Percentiles rank a stretch among this genome's conserved stretches.
Conservation (phyloP, 2,888 invertebrate genomes). For the Seladonia tumulorum region DNA sequence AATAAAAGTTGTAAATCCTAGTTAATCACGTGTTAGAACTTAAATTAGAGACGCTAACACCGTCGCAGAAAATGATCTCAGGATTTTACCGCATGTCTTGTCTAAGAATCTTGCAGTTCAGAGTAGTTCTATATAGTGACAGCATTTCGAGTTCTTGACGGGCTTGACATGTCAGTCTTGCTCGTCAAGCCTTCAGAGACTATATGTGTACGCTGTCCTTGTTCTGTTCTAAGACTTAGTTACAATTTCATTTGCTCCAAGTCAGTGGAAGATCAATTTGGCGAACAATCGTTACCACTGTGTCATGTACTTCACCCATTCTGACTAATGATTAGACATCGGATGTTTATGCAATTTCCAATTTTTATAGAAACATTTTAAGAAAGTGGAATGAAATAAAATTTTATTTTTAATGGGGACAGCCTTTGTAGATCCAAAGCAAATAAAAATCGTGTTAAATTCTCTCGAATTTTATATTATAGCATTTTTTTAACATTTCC, state of each 20-base stretch:
- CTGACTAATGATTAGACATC: too few species aligned
- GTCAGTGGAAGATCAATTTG: background rate
- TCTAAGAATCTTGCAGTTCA: background rate
- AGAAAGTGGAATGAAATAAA: too few species aligned
- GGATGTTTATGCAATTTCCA: too few species aligned
- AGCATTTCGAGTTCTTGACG: slow-evolving; percentile 55
- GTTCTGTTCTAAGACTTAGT: background rate
- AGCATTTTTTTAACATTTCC: too few species aligned
- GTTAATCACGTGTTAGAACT: background rate
- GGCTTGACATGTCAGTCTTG: slow-evolving; percentile 57
- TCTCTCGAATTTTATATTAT: too few species aligned
- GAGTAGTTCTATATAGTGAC: slow-evolving; percentile 38
- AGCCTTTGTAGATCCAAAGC: too few species aligned
- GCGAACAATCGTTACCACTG: background rate
- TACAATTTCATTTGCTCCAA: background rate
- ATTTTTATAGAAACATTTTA: too few species aligned
- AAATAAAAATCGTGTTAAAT: too few species aligned
- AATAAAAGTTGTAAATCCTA: background rate
- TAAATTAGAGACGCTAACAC: background rate
- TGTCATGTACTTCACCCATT: background rate
- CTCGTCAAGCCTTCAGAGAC: slow-evolving; percentile 41
- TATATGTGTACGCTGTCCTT: background rate
- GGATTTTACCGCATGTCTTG: slow-evolving; percentile 17
- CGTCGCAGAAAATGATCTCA: slow-evolving; percentile 31
- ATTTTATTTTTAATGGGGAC: too few species aligned